Conservation (phyloP, 2,113 vertebrate genomes). For the Dromaius novaehollandiae region DNA sequence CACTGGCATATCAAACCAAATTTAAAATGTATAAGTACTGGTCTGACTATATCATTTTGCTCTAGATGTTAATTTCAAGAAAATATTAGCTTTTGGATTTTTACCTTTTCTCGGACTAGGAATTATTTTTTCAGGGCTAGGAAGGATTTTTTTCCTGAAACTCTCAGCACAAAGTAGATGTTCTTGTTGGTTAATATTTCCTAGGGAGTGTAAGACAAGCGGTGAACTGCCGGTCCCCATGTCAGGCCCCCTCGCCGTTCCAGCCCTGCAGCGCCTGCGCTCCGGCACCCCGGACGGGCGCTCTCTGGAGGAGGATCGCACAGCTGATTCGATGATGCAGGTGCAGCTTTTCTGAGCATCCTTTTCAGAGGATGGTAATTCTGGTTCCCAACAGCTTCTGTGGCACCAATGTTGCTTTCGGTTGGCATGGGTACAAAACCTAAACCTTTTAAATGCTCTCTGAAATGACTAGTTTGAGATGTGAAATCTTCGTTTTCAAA, state of each 20-base stretch:
- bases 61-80: neutral
- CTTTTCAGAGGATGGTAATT: neutral
- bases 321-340: neutral
- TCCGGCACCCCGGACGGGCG: rapidly evolving
- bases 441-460: neutral
- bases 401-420: neutral
- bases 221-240: neutral
- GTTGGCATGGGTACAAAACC: neutral
- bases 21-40: neutral
- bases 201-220: neutral
- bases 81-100: neutral
- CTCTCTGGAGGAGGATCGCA: neutral
- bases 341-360: neutral
- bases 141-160: neutral
- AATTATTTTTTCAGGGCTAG: neutral
- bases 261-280: neutral
- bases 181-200: neutral
- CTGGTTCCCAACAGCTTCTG: neutral
- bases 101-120: neutral
- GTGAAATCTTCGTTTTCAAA: constrained; percentile 29
- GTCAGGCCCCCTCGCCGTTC: rapidly evolving
- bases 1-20: neutral
- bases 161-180: neutral
- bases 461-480: constrained; percentile 1
- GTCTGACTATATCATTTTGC: neutral